phyloP scores from a whole-genome alignment of 2,113 vertebrate species.

The Chloroceryle aenea region DNA sequence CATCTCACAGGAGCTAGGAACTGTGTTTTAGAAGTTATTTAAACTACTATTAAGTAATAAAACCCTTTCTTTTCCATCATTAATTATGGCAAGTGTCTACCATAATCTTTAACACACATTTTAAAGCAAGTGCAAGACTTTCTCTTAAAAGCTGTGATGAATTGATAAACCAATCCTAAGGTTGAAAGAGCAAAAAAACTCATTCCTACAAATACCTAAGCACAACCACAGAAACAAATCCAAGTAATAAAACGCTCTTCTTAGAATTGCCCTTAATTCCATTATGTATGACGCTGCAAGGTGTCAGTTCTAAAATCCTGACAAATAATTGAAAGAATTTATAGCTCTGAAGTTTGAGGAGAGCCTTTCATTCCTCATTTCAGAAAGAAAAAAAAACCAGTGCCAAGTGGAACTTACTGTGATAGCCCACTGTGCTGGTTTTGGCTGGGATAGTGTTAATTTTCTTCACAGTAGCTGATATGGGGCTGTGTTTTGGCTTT shows the following conservation, averaged over 20 bases:
- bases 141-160: neutral
- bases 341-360: neutral
- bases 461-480: neutral
- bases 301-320: neutral
- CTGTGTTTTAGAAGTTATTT: neutral
- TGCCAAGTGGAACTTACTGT: neutral
- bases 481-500: neutral
- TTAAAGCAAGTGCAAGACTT: neutral
- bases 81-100: neutral
- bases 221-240: neutral
- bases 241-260: neutral
- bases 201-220: neutral
- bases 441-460: neutral
- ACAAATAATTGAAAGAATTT: neutral
- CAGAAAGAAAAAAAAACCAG: neutral
- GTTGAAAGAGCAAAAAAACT: neutral
- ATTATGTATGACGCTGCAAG: neutral
- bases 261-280: neutral
- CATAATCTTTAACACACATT: neutral
- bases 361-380: neutral
- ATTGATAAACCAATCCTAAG: neutral
- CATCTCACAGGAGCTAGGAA: neutral
- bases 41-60: neutral
- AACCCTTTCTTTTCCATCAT: neutral
- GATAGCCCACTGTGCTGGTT: neutral